Conservation (phyloP, 2,113 vertebrate genomes). For the Pitta sordida region DNA sequence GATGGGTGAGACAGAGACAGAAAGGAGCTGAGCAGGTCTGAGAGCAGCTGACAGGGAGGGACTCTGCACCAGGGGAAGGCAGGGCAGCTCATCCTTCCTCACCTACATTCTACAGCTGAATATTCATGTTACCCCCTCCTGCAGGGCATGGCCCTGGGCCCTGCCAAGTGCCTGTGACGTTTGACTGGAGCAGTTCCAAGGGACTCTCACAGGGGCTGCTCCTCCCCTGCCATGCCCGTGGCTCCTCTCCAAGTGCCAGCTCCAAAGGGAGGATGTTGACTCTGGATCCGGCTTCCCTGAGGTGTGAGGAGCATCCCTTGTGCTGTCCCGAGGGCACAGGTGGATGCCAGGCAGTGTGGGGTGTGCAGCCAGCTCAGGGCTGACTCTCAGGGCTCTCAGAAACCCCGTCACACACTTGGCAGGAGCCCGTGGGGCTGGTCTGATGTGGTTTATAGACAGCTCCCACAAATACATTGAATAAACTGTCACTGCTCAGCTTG, state of each 20-base stretch:
- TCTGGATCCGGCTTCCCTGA: neutral
- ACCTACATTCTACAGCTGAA: rapidly evolving
- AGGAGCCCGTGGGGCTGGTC: neutral
- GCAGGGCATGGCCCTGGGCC: neutral
- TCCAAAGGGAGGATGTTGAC: neutral
- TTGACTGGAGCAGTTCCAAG: neutral
- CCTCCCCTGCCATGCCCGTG: neutral
- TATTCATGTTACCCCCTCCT: rapidly evolving
- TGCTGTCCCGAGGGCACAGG: too few relatives aligned
- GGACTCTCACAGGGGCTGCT: neutral
- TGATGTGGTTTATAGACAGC: neutral
- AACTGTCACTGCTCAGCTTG: neutral
- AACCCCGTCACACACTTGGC: rapidly evolving
- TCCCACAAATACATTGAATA: neutral
- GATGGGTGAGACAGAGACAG: neutral
- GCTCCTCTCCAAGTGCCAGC: neutral
- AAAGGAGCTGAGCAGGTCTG: neutral
- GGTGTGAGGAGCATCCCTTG: neutral
- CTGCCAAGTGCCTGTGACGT: neutral
- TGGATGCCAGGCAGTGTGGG: neutral
- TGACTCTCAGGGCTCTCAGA: neutral
- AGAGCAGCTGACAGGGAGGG: neutral
- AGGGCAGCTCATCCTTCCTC: rapidly evolving
- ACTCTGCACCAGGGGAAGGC: neutral
- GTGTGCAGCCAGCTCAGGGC: neutral